Evolutionary conservation across 1,140 invertebrate genomes (phyloP).

Genomic region (Nixonia krombeini): DNA sequence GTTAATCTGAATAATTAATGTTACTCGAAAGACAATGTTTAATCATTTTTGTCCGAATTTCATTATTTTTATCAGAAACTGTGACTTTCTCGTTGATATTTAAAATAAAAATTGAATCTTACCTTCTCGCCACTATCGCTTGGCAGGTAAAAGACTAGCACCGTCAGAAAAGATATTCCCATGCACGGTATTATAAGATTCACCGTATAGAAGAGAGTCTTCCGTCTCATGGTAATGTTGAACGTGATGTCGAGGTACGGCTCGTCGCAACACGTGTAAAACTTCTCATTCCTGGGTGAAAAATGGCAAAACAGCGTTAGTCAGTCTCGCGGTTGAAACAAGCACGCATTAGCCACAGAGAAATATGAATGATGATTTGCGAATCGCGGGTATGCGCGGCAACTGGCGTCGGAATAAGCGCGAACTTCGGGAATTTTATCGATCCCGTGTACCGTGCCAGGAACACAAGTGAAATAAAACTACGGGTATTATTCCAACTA

Average conservation of each 20-base stretch:
- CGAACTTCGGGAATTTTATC: not conserved
- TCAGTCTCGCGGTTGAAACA: too few relatives aligned
- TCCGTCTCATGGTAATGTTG: slow-evolving; percentile 97
- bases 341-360: too few relatives aligned
- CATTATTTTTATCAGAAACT: not conserved
- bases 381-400: too few relatives aligned
- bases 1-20: too few relatives aligned
- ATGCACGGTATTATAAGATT: slow-evolving; percentile 98
- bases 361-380: too few relatives aligned
- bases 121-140: slow-evolving; percentile 99
- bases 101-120: slow-evolving; percentile 57
- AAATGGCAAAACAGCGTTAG: too few relatives aligned
- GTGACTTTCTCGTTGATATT: too few relatives aligned
- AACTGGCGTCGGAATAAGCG: too few relatives aligned
- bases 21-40: too few relatives aligned
- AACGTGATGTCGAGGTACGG: slow-evolving; percentile 98
- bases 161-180: slow-evolving; percentile 98
- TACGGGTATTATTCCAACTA: too few relatives aligned
- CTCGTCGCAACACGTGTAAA: slow-evolving; percentile 97
- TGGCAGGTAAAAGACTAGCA: slow-evolving; percentile 98
- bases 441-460: not conserved
- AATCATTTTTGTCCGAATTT: too few relatives aligned
- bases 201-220: slow-evolving; percentile 97
- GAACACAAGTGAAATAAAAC: not conserved
- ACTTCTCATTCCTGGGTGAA: slow-evolving; percentile 92